These are phyloP conservation scores for Tuberolachnus salignus DNA, from an alignment of 2,888 invertebrate species.

Conservation along the genomic window DNA sequence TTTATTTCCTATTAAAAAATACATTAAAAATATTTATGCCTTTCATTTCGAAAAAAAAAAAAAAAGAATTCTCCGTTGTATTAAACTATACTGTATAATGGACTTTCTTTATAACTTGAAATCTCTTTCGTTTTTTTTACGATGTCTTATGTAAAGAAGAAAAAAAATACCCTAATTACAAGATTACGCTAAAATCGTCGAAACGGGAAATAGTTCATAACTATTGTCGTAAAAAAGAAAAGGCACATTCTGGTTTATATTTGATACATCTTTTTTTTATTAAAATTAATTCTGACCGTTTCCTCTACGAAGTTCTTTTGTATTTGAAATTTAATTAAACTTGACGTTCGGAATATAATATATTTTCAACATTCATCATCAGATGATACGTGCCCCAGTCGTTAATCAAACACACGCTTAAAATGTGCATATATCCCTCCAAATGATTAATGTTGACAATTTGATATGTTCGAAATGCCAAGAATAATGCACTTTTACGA, in stretches of 20 bases:
- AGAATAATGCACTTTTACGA: conserved; percentile 20
- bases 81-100: conserved; percentile 41
- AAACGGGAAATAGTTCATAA: conserved; percentile 16
- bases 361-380: conserved; percentile 50
- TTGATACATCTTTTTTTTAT: conserved; percentile 3
- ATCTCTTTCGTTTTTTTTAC: conserved; percentile 12
- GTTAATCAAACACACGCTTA: conserved; percentile 54
- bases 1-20: conserved; percentile 52
- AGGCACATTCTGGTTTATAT: conserved; percentile 30
- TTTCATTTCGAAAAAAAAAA: conserved; percentile 43
- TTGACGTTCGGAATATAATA: conserved; percentile 38
- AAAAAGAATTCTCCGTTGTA: conserved; percentile 33
- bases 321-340: conserved; percentile 50
- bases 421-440: conserved; percentile 21
- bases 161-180: conserved; percentile 21
- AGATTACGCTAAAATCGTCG: conserved; percentile 21
- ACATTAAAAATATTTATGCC: conserved; percentile 50
- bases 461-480: conserved; percentile 24
- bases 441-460: conserved; percentile 54
- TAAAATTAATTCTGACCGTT: conserved; percentile 25
- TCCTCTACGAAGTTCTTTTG: neutral
- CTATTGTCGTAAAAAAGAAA: conserved; percentile 15
- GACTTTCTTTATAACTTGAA: conserved; percentile 41
- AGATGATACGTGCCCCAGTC: conserved; percentile 9
- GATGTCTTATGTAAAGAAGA: neutral